Percentiles rank a stretch among this genome's conserved stretches.
phyloP scores from a whole-genome alignment of 2,797 vertebrate genomes.

The Arctocebus calabarensis region DNA sequence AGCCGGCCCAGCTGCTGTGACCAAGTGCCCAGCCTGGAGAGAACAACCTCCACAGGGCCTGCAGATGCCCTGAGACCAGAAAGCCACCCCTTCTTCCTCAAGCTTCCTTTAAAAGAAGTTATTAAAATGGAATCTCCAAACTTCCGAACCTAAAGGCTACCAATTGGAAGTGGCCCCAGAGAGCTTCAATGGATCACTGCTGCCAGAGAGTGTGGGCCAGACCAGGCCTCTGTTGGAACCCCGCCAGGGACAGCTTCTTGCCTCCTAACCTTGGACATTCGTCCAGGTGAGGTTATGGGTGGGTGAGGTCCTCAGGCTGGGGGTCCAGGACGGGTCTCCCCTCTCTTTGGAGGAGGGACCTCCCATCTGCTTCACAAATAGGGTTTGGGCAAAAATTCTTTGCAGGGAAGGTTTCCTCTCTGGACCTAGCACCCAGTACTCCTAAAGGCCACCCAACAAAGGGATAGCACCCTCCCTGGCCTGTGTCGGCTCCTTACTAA shows the following conservation, averaged over 20 bases:
- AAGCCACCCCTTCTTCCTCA: too few relatives aligned
- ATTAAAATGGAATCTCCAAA: not conserved
- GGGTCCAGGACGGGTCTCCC: not conserved
- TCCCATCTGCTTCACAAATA: not conserved
- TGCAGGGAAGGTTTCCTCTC: not conserved
- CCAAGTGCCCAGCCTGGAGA: accelerated
- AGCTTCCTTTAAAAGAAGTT: not conserved
- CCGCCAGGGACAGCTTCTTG: not conserved
- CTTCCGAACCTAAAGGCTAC: not conserved
- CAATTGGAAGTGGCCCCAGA: not conserved
- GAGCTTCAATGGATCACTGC: not conserved
- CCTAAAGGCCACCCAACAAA: not conserved
- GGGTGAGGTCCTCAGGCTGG: too few relatives aligned
- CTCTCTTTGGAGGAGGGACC: not conserved
- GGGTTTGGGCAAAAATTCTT: too few relatives aligned
- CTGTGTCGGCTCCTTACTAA: accelerated
- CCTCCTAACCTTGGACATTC: not conserved
- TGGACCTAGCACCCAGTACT: not conserved
- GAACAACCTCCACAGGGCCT: not conserved
- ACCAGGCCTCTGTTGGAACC: accelerated
- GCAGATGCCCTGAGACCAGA: not conserved
- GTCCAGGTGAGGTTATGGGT: not conserved
- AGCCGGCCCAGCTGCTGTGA: not conserved
- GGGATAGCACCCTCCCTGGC: not conserved
- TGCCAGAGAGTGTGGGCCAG: not conserved